Percentiles rank a stretch among this genome's conserved stretches.
These are phyloP conservation scores for Tetramorium bicarinatum DNA, from an alignment of 2,888 invertebrate species.

Conservation along the genomic window DNA sequence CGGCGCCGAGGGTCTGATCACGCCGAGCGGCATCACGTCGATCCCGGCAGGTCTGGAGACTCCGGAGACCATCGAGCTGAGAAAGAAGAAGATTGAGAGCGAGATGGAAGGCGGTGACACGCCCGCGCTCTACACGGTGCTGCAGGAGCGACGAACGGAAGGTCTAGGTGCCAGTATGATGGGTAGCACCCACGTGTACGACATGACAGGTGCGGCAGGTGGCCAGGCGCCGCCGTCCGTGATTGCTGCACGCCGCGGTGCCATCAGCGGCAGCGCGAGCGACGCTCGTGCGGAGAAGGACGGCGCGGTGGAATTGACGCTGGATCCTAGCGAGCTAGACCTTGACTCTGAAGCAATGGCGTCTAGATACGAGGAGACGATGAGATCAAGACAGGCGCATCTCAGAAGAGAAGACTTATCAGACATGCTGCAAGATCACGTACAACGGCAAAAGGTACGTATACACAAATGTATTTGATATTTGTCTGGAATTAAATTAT, in stretches of 20 bases:
- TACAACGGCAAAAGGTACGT: slow-evolving; percentile 96
- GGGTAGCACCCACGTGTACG: slow-evolving; percentile 99
- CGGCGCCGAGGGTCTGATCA: slow-evolving; percentile 94
- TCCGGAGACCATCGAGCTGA: slow-evolving; percentile 98
- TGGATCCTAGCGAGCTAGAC: slow-evolving; percentile 99
- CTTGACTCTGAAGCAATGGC: slow-evolving; percentile 98
- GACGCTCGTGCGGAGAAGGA: slow-evolving; percentile 86
- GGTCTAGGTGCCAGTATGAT: slow-evolving; percentile 97
- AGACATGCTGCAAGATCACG: slow-evolving; percentile 99
- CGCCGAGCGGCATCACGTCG: slow-evolving; percentile 96
- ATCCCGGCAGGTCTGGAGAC: slow-evolving; percentile 99
- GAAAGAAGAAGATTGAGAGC: slow-evolving; percentile 98
- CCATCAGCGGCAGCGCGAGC: slow-evolving; percentile 79
- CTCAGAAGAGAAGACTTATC: slow-evolving; percentile 97
- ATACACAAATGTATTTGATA: slow-evolving; percentile 4
- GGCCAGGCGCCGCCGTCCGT: slow-evolving; percentile 88
- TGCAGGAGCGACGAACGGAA: slow-evolving; percentile 97
- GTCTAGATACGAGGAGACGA: slow-evolving; percentile 97
- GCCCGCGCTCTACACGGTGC: slow-evolving; percentile 97
- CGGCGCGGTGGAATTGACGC: slow-evolving; percentile 96
- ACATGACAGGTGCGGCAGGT: slow-evolving; percentile 92
- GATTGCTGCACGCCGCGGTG: slow-evolving; percentile 84
- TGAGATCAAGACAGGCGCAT: slow-evolving; percentile 96
- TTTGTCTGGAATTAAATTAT: neutral
- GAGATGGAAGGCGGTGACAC: slow-evolving; percentile 98